These are phyloP conservation scores for Smittia sp. DNA, from an alignment of 2,888 invertebrate species.

Conservation along the genomic window DNA sequence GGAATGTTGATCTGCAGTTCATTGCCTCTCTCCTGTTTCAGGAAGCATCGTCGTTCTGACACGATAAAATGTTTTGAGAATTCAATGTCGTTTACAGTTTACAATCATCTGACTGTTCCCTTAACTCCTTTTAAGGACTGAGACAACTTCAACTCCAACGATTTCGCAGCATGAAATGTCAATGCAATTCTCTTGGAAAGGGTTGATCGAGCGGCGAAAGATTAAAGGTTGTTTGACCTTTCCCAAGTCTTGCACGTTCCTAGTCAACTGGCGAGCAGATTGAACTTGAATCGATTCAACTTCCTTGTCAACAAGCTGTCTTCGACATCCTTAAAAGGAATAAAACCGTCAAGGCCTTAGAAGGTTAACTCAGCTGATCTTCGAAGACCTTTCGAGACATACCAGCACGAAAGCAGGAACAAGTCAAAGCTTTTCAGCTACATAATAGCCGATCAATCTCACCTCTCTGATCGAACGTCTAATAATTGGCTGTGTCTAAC, in stretches of 20 bases:
- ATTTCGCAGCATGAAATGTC: neutral
- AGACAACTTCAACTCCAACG: neutral
- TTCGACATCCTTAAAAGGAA: neutral
- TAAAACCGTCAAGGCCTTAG: neutral
- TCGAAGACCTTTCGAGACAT: neutral
- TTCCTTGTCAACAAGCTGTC: neutral
- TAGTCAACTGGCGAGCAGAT: neutral
- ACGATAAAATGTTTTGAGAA: too few species aligned
- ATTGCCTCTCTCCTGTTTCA: neutral
- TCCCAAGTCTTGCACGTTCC: neutral
- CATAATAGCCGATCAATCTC: neutral
- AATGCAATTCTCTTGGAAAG: conserved; percentile 5
- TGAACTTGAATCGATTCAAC: neutral
- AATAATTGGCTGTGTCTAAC: neutral
- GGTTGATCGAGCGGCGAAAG: neutral
- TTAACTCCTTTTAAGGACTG: neutral
- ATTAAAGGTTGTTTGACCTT: neutral
- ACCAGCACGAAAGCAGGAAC: neutral
- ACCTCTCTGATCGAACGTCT: neutral
- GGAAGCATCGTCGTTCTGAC: too few species aligned
- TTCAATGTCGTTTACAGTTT: too few species aligned
- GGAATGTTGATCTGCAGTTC: neutral
- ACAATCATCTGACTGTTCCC: neutral
- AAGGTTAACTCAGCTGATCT: conserved; percentile 19
- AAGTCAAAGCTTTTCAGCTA: neutral